phyloP scores from a whole-genome alignment of 2,113 vertebrate species.

The Monopterus albus region DNA sequence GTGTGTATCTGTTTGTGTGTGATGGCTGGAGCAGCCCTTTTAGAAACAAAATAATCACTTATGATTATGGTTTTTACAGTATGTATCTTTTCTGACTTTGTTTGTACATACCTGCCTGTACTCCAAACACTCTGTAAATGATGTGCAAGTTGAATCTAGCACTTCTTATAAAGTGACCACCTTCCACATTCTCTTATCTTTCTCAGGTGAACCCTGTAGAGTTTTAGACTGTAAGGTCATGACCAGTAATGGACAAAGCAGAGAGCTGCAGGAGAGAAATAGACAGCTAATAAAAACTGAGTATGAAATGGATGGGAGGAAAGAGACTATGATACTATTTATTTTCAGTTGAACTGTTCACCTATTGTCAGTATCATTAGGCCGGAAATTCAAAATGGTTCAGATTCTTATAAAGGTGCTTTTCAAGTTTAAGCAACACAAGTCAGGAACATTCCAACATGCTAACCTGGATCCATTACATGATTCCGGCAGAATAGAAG shows the following conservation, averaged over 20 bases:
- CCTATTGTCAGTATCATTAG: too few relatives aligned
- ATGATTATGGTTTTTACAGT: neutral
- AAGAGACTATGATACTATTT: too few relatives aligned
- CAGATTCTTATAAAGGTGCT: too few relatives aligned
- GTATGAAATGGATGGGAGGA: neutral
- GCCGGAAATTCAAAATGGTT: too few relatives aligned
- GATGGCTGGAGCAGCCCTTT: neutral
- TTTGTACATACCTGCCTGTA: neutral
- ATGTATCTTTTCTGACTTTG: neutral
- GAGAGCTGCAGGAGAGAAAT: neutral
- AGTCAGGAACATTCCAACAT: too few relatives aligned
- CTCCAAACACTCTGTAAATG: neutral
- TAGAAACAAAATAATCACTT: conserved; percentile 5
- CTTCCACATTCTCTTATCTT: neutral
- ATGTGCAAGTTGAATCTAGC: neutral
- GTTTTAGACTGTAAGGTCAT: neutral
- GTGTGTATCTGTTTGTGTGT: neutral
- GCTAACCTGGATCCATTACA: too few relatives aligned
- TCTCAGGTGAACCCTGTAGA: neutral
- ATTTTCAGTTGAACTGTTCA: too few relatives aligned
- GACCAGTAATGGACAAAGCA: neutral
- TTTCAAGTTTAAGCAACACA: too few relatives aligned
- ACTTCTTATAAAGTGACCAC: neutral
- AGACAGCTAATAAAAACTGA: neutral
- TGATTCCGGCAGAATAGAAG: too few relatives aligned